Evolutionary conservation across 1,140 invertebrate genomes (phyloP).

Genomic region (Aphelenchoides besseyi): DNA sequence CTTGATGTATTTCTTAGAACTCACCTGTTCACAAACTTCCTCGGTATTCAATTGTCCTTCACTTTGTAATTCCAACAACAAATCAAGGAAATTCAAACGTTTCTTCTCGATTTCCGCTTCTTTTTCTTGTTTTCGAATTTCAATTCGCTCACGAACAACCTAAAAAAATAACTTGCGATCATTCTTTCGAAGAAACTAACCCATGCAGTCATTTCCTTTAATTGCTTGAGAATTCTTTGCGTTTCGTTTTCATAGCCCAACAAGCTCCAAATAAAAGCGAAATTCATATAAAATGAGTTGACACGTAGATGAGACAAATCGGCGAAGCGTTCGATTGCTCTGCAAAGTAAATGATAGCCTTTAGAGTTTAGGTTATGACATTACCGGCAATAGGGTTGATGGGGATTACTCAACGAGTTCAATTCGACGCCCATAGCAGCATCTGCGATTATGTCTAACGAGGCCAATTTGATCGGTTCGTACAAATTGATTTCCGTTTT

Average conservation of each 20-base stretch:
- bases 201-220: background rate
- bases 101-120: constrained; percentile 6
- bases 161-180: background rate
- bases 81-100: constrained; percentile 10
- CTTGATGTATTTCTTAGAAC: too few relatives aligned
- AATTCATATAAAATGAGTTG: constrained; percentile 1
- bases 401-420: background rate
- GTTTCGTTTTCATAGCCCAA: constrained; percentile 10
- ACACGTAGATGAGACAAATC: background rate
- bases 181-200: background rate
- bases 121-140: background rate
- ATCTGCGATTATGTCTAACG: constrained; percentile 14
- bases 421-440: constrained; percentile 11
- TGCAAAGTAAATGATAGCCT: too few relatives aligned
- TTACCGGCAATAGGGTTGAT: constrained; percentile 1
- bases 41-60: background rate
- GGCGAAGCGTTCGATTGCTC: background rate
- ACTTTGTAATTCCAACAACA: background rate
- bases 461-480: background rate
- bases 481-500: constrained; percentile 3
- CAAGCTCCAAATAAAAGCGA: constrained; percentile 16
- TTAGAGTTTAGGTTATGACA: too few relatives aligned
- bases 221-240: background rate
- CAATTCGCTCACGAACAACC: constrained; percentile 15
- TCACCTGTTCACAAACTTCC: constrained; percentile 70